Evolutionary conservation across 2,113 vertebrate species (phyloP), one percentile per base, ranked within the genome.

Genomic region (Lagopus muta): DNA sequence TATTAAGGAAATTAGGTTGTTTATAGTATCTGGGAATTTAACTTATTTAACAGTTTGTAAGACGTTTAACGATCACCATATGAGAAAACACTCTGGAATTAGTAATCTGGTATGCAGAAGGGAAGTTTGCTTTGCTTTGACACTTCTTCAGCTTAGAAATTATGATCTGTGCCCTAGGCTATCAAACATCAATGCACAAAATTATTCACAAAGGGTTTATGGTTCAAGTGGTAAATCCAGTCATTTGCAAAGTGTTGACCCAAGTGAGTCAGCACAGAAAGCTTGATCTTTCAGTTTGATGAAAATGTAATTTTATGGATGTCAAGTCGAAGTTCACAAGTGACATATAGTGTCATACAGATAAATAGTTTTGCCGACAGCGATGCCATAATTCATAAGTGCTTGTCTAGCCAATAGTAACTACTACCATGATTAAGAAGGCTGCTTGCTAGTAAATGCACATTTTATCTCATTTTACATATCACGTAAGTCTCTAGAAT

Each of bases 221-320:
- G 85, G 97, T 98, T 98, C 97, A 98, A 98, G 96, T 97, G 96
- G 97, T 97, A 98, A 98, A 98, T 98, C 96, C 94, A 97, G 96
- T 96, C 81, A 96, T 98, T 98, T 98, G 97, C 97, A 97, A 98
- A 98, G 97, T 97, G 97, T 98, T 98, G 98, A 98, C 97, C 97
- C 97, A 97, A 97, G 97, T 97, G 97, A 98, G 96, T 97, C 97
- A 95, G 95, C 90, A 96, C 88, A 95, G 97, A 93, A 96, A 97
- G 97, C 94, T 97, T 98, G 97, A 98, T 98, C 97, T 98, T 97
- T 97, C 97, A 97, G 93, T 97, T 91, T 98, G 98, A 98, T 98
- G 98, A 98, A 98, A 98, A 98, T 97, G 92, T 96, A 98, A 97
- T 98, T 98, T 98, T 98, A 98, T 98, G 95, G 97, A 95, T 98